phyloP scores from a whole-genome alignment of 2,113 vertebrate species.

The Cervus canadensis region DNA sequence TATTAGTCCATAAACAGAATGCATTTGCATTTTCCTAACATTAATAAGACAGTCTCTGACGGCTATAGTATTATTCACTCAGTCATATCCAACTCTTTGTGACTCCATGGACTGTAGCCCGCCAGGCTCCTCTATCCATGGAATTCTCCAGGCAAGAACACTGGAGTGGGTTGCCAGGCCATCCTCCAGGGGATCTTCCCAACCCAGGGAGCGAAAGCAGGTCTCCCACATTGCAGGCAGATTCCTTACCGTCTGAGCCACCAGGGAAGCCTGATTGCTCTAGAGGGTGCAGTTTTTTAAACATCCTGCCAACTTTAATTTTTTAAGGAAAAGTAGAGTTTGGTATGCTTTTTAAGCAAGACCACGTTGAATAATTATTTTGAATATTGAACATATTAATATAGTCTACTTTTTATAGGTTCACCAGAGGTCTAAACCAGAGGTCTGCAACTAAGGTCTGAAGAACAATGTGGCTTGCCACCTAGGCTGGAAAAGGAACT shows the following conservation, averaged over 20 bases:
- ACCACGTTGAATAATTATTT: neutral
- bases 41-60: neutral
- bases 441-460: neutral
- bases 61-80: neutral
- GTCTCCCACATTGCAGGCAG: neutral
- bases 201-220: neutral
- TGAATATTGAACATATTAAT: neutral
- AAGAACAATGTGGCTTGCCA: neutral
- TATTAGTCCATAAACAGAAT: neutral
- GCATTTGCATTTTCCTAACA: neutral
- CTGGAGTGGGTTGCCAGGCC: neutral
- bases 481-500: neutral
- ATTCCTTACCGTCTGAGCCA: neutral
- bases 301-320: neutral
- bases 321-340: neutral
- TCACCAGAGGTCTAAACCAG: neutral
- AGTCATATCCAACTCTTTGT: neutral
- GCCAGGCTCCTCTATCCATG: neutral
- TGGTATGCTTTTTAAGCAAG: neutral
- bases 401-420: neutral
- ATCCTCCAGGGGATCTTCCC: neutral
- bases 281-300: neutral
- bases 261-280: neutral
- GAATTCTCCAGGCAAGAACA: neutral
- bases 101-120: neutral